Evolutionary conservation across 2,888 invertebrate species (phyloP).

Genomic region (Papilio demoleus): DNA sequence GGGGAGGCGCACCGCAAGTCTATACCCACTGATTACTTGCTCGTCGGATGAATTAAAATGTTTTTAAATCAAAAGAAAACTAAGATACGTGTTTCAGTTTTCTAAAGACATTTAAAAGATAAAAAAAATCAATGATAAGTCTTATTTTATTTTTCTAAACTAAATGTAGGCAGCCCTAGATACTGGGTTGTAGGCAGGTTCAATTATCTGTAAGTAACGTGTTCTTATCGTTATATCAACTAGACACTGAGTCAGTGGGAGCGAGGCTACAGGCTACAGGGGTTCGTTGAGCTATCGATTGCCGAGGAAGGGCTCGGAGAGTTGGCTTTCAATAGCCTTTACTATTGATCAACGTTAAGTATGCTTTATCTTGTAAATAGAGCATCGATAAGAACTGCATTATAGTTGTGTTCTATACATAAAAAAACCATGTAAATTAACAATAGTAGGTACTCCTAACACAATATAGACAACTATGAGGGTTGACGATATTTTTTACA

Average conservation of each 20-base stretch:
- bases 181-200: slow-evolving; percentile 40
- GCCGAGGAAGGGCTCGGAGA: slow-evolving; percentile 42
- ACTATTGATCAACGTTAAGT: background rate
- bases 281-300: slow-evolving; percentile 68
- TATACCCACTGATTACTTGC: slow-evolving; percentile 35
- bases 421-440: too few relatives aligned
- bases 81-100: slow-evolving; percentile 4
- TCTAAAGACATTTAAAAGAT: background rate
- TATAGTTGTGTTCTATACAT: background rate
- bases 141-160: too few relatives aligned
- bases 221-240: slow-evolving; percentile 53
- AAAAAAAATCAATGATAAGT: too few relatives aligned
- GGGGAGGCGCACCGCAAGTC: slow-evolving; percentile 23
- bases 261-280: slow-evolving; percentile 52
- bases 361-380: slow-evolving; percentile 1
- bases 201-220: slow-evolving; percentile 53
- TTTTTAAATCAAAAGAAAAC: slow-evolving; percentile 40
- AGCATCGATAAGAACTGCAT: background rate
- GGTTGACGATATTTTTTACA: too few relatives aligned
- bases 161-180: background rate
- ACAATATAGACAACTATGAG: too few relatives aligned
- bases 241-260: slow-evolving; percentile 33
- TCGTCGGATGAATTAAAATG: slow-evolving; percentile 29
- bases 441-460: too few relatives aligned
- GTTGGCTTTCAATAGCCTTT: slow-evolving; percentile 42